Evolutionary conservation across 2,113 vertebrate genomes (phyloP), one percentile per base, ranked within the genome.

Genomic region (Orthonyx spaldingii): DNA sequence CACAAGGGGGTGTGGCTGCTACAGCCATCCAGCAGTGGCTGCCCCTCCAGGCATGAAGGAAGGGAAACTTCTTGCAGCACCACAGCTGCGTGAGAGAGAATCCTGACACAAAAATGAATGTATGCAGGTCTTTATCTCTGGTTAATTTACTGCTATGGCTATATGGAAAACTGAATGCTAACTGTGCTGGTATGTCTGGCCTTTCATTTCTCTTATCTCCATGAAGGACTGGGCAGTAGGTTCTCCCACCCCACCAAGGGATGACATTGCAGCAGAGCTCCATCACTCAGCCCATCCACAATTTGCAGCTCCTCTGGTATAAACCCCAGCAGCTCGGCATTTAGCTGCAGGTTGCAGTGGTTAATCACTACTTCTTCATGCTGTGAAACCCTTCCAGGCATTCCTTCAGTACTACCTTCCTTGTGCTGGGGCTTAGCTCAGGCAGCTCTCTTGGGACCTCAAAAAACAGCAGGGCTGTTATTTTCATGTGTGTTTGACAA

Each of bases 1-100:
- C 21, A 10, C 46, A 28, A 0, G 1, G 23, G 24, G 5, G 0
- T 3, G 3, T 22, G 55, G 44, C 35, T 18, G 50, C 60, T 70
- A 32, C 6, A 7, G 33, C 53, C 61, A 56, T 12, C 30, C 65
- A 79, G 47, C 12, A 3, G n/a, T 4, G 60, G 12, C 65, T 3
- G 4, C 17, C 8, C 37, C 53, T 87, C 37, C 59, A 13, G 33
- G 27, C 20, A 69, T 1, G 18, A 74, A 24, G 0, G 0, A 63
- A 84, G 24, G 20, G 60, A 60, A 84, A 41, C 77, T 24, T 78
- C 50, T 41, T 28, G 17, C 37, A 71, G 70, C 23, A 44, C 1
- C 8, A 52, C 4, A 39, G 27, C n/a, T 27, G 35, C 3, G 13
- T n/a, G 49, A 72, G 39, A 74, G 19, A 66, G 23, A 19, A 87